phyloP scores from a whole-genome alignment of 2,113 vertebrate species.

The Rhinopithecus roxellana region DNA sequence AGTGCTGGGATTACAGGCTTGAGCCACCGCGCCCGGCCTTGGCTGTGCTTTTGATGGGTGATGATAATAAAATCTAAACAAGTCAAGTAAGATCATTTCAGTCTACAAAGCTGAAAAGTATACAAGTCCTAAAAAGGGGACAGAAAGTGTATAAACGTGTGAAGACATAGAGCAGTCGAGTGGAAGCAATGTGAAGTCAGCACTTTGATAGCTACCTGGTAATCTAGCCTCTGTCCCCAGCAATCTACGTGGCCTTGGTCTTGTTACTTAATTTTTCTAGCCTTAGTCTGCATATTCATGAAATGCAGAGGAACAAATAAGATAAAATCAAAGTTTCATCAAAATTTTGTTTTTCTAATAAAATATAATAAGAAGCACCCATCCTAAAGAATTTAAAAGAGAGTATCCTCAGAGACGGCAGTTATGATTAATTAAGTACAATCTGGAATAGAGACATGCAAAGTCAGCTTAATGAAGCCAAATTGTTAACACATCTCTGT shows the following conservation, averaged over 20 bases:
- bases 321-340: neutral
- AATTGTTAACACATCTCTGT: neutral
- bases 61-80: neutral
- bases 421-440: neutral
- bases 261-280: neutral
- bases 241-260: neutral
- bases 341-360: neutral
- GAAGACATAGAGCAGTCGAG: neutral
- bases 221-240: neutral
- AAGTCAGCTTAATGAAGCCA: conserved; percentile 32
- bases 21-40: too few relatives aligned
- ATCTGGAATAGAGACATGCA: neutral
- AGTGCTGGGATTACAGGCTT: too few relatives aligned
- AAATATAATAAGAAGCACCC: neutral
- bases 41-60: neutral
- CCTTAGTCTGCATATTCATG: neutral
- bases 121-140: neutral
- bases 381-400: neutral
- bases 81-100: neutral
- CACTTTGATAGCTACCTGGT: neutral
- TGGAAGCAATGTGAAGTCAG: neutral
- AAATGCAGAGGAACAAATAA: neutral
- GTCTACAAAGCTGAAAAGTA: neutral
- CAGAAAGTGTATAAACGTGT: neutral
- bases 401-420: neutral